Evolutionary conservation across 1,140 invertebrate species (phyloP).

Genomic region (Neodiprion lecontei): DNA sequence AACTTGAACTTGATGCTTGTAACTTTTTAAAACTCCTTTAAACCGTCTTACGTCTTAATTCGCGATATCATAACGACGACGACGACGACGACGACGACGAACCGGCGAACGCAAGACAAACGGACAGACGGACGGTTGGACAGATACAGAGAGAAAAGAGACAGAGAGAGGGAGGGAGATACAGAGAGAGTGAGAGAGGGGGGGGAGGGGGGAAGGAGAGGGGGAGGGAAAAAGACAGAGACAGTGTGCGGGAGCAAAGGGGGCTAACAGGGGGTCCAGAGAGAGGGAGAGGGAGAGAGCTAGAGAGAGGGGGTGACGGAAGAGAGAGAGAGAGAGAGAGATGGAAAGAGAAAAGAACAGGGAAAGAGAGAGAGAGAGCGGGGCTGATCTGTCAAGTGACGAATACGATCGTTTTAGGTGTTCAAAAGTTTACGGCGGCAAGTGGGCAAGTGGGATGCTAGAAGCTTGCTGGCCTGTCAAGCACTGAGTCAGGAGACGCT

Average conservation of each 20-base stretch:
- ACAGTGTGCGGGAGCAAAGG: background rate
- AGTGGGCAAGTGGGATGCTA: conserved; percentile 47
- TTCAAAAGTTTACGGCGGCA: conserved; percentile 9
- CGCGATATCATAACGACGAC: conserved; percentile 6
- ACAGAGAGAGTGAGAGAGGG: conserved; percentile 14
- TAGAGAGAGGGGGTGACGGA: background rate
- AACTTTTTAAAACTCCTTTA: no score
- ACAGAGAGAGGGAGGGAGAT: conserved; percentile 18
- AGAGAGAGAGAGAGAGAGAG: background rate
- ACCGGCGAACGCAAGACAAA: conserved; percentile 14
- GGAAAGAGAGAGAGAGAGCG: background rate
- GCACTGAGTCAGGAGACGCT: conserved; percentile 59
- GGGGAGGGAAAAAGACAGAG: conserved; percentile 13
- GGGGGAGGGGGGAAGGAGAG: background rate
- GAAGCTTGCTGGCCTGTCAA: conserved; percentile 60
- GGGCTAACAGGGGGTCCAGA: background rate
- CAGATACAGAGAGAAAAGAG: conserved; percentile 30
- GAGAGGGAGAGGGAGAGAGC: background rate
- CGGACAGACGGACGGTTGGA: conserved; percentile 24
- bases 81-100: conserved; percentile 8
- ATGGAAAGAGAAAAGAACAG: background rate
- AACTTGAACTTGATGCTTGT: no score
- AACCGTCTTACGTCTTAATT: background rate
- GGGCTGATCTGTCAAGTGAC: conserved; percentile 6
- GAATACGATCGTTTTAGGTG: conserved; percentile 5